phyloP scores from a whole-genome alignment of 2,888 invertebrate genomes.

The Xestoiulus laeticollis region DNA sequence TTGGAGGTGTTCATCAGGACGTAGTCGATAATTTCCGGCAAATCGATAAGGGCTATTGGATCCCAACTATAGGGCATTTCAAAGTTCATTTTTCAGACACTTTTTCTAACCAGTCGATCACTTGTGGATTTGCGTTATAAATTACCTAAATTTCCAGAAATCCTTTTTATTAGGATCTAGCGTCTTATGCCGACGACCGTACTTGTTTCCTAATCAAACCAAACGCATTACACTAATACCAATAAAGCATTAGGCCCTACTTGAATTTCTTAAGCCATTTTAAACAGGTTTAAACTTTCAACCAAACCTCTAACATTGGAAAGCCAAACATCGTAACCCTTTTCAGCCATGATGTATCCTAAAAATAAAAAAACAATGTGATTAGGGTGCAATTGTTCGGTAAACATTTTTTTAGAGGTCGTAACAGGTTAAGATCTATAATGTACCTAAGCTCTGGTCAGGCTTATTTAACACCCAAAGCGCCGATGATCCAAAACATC shows the following conservation, averaged over 20 bases:
- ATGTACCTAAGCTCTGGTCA: background rate
- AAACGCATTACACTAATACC: too few species aligned
- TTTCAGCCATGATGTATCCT: background rate
- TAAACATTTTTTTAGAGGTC: too few species aligned
- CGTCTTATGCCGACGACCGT: background rate
- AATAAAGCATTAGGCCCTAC: too few species aligned
- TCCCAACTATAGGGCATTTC: background rate
- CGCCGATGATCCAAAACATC: background rate
- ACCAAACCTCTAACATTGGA: slow-evolving; percentile 7
- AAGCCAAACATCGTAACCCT: background rate
- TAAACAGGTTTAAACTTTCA: too few species aligned
- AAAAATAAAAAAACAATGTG: background rate
- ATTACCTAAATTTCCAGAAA: slow-evolving; percentile 1
- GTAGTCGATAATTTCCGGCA: background rate
- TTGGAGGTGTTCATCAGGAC: background rate
- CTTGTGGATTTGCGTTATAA: background rate
- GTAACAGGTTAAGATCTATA: too few species aligned
- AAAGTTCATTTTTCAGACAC: background rate
- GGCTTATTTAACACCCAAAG: background rate
- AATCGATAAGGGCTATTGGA: background rate
- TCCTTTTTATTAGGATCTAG: background rate
- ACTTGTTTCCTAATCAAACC: background rate
- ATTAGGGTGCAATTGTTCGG: background rate
- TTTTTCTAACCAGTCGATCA: background rate
- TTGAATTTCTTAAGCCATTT: too few species aligned